Evolutionary conservation across 2,113 vertebrate species (phyloP).

Genomic region (Silurus glanis): DNA sequence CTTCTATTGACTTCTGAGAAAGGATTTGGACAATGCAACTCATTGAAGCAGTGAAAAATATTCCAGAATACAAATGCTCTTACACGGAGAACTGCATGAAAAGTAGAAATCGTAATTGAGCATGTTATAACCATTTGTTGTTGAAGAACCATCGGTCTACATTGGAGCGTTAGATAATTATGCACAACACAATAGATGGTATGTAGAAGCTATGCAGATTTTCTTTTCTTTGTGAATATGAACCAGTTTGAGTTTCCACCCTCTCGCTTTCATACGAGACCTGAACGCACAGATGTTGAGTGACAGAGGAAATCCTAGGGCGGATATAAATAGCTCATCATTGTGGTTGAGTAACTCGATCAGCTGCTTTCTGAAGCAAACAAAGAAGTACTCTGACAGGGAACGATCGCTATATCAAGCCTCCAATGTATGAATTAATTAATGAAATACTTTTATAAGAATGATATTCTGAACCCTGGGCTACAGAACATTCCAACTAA

Average conservation of each 20-base stretch:
- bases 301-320: constrained; percentile 45
- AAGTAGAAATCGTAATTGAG: not conserved
- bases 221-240: constrained; percentile 14
- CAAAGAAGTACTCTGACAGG: constrained; percentile 27
- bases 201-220: not conserved
- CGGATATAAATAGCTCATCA: constrained; percentile 51
- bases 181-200: not conserved
- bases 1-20: not conserved
- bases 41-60: not conserved
- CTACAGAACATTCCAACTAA: not conserved
- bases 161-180: not conserved
- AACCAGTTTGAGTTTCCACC: constrained; percentile 33
- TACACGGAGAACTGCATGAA: not conserved
- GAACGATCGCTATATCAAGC: not conserved
- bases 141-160: not conserved
- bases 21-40: not conserved
- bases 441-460: not conserved
- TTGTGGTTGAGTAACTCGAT: constrained; percentile 52
- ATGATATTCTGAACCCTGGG: not conserved
- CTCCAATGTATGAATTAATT: not conserved
- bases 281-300: constrained; percentile 29
- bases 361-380: constrained; percentile 42
- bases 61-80: not conserved
- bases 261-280: constrained; percentile 14
- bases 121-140: not conserved